These are phyloP conservation scores for Osmerus eperlanus DNA, from an alignment of 2,113 vertebrate species.

Conservation along the genomic window DNA sequence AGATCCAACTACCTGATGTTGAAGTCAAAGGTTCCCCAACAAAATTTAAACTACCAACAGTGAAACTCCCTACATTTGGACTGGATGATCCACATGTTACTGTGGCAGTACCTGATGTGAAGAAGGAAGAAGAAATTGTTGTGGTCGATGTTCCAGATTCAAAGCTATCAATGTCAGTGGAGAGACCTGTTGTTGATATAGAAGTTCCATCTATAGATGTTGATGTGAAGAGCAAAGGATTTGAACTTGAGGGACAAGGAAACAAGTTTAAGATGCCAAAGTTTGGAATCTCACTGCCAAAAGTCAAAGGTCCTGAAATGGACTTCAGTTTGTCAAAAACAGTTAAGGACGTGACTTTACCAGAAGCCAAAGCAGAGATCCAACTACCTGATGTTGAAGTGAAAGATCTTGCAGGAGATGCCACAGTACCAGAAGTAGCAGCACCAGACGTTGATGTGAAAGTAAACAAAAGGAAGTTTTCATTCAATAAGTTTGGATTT, in stretches of 20 bases:
- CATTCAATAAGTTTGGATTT: constrained; percentile 18
- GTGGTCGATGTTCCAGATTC: too few relatives aligned
- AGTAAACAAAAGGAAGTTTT: background rate
- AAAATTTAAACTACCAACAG: background rate
- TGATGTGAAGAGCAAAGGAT: too few relatives aligned
- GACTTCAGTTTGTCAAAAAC: background rate
- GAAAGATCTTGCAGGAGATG: background rate
- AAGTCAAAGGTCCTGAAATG: constrained; percentile 12
- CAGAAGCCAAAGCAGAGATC: constrained; percentile 11
- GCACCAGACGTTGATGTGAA: constrained; percentile 9
- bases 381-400: background rate
- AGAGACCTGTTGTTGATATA: too few relatives aligned
- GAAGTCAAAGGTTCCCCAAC: constrained; percentile 6
- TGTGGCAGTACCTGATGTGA: too few relatives aligned
- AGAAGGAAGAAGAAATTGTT: too few relatives aligned
- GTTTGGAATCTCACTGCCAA: background rate
- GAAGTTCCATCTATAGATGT: too few relatives aligned
- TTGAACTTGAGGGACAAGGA: too few relatives aligned
- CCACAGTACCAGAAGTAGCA: background rate
- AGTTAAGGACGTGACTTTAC: background rate
- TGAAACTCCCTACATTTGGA: too few relatives aligned
- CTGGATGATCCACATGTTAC: too few relatives aligned
- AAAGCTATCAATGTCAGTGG: too few relatives aligned
- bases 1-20: constrained; percentile 19
- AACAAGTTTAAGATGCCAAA: too few relatives aligned